Percentiles rank a stretch among this genome's conserved stretches.
Conservation (phyloP, 2,113 vertebrate genomes). For the Phainopepla nitens region DNA sequence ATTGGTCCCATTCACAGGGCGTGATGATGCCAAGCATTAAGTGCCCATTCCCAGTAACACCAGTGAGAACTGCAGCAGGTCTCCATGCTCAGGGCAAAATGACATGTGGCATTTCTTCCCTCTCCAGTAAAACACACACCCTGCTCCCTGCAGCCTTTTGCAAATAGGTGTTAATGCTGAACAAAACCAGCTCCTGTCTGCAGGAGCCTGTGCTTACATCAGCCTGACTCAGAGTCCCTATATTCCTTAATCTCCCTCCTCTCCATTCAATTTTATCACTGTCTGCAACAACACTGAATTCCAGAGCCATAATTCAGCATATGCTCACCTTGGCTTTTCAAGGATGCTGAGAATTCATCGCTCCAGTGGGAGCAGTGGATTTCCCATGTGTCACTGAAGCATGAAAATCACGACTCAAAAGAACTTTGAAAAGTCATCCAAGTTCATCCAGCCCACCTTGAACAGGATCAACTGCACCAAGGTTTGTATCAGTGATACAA, state of each 20-base stretch:
- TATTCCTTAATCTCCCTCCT: rapidly evolving
- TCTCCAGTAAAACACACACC: neutral
- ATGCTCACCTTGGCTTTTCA: neutral
- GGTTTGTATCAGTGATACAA: neutral
- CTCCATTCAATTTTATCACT: neutral
- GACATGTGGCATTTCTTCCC: neutral
- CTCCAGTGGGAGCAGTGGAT: neutral
- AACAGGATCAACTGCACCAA: neutral
- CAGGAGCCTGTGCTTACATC: rapidly evolving
- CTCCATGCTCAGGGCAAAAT: neutral
- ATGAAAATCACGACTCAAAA: neutral
- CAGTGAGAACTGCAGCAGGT: neutral
- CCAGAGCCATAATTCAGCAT: neutral
- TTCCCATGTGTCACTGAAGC: neutral
- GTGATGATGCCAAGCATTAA: neutral
- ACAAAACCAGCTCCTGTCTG: neutral
- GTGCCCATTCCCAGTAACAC: neutral
- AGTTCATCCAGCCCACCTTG: neutral
- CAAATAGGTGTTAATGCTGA: neutral
- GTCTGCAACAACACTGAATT: neutral
- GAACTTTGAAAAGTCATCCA: neutral
- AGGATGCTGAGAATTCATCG: neutral
- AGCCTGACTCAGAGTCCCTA: neutral
- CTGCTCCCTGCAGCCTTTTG: neutral
- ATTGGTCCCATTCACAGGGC: neutral